Evolutionary conservation across 2,113 vertebrate genomes (phyloP).

Genomic region (Macquaria ambigua): DNA sequence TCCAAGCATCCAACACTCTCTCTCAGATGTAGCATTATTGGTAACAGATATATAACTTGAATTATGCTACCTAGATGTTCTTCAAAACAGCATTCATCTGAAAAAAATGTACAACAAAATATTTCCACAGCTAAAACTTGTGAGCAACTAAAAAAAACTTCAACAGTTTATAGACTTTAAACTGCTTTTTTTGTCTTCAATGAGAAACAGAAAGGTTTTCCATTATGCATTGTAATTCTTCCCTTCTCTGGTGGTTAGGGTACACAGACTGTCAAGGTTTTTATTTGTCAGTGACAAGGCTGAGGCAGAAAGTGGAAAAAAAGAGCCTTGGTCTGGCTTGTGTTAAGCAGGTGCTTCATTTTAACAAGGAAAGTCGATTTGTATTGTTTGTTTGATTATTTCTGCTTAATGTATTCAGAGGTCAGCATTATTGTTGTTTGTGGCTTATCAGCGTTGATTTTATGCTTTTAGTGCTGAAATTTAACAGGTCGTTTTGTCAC

Average conservation of each 20-base stretch:
- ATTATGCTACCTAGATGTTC: not conserved
- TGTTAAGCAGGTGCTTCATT: conserved; percentile 67
- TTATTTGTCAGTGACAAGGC: conserved; percentile 73
- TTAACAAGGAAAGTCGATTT: conserved; percentile 66
- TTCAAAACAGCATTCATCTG: not conserved
- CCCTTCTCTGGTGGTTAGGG: conserved; percentile 56
- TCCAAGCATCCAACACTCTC: not conserved
- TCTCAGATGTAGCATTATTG: not conserved
- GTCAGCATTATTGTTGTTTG: conserved; percentile 59
- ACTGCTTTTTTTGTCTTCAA: conserved; percentile 37
- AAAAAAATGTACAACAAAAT: conserved; percentile 2
- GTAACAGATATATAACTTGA: not conserved
- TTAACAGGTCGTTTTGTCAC: not conserved
- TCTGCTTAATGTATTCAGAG: conserved; percentile 47
- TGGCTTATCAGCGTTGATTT: conserved; percentile 21
- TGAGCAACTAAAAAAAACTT: conserved; percentile 18
- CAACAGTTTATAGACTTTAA: conserved; percentile 37
- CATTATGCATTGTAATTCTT: conserved; percentile 71
- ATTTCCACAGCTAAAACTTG: conserved; percentile 22
- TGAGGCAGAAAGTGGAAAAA: conserved; percentile 49
- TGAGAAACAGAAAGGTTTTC: conserved; percentile 74
- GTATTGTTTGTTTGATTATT: conserved; percentile 60
- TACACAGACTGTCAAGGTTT: conserved; percentile 73
- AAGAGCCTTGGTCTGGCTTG: conserved; percentile 44
- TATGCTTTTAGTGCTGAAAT: conserved; percentile 47